phyloP scores from a whole-genome alignment of 2,888 invertebrate genomes.

The Rapana venosa region DNA sequence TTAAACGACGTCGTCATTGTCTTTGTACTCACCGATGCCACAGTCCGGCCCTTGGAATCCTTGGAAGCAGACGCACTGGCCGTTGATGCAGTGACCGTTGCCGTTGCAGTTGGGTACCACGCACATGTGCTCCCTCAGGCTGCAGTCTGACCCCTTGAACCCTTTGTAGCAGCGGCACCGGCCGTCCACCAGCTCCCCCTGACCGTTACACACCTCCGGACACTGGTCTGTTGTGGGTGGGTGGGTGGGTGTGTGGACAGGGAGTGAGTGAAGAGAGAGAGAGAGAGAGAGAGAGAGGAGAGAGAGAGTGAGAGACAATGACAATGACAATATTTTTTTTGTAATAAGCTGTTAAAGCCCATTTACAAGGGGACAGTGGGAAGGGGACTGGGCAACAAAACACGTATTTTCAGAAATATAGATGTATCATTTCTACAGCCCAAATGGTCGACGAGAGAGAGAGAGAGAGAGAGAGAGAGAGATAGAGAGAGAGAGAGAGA shows the following conservation, averaged over 20 bases:
- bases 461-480: too few species aligned
- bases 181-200: slow-evolving; percentile 97
- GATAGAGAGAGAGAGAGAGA: not conserved
- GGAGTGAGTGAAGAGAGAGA: not conserved
- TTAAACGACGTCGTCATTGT: too few species aligned
- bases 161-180: slow-evolving; percentile 98
- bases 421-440: too few species aligned
- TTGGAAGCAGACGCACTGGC: slow-evolving; percentile 94
- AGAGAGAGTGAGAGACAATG: not conserved
- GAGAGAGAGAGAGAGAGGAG: not conserved
- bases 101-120: slow-evolving; percentile 97
- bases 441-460: too few species aligned
- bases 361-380: too few species aligned
- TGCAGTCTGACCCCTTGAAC: slow-evolving; percentile 99
- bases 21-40: slow-evolving; percentile 85
- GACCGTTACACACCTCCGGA: slow-evolving; percentile 96
- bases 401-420: too few species aligned
- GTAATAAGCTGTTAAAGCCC: too few species aligned
- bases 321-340: too few species aligned
- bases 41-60: slow-evolving; percentile 96
- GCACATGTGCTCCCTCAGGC: slow-evolving; percentile 95
- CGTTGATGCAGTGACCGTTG: slow-evolving; percentile 96
- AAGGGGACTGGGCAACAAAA: too few species aligned
- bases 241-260: not conserved
- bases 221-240: slow-evolving; percentile 87